Evolutionary conservation across 2,888 invertebrate genomes (phyloP), one percentile per base, ranked within the genome.

Genomic region (Idaea biselata): DNA sequence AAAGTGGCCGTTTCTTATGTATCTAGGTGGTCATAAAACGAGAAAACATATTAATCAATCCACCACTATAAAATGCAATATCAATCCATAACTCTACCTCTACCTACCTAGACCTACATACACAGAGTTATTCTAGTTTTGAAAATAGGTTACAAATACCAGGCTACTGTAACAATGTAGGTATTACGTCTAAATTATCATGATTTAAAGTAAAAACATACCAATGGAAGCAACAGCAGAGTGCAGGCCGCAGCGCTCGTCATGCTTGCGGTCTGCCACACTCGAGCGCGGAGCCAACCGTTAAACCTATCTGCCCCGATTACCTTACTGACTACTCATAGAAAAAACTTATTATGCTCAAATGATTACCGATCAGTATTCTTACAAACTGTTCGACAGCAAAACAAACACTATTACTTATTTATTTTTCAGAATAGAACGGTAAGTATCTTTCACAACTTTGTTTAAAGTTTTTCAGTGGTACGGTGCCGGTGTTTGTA

Each of bases 241-340:
- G 88, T 88, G 86, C 87, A 84, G 82, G 82, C 78, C 78, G 77
- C 77, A 82, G 86, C 88, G 86, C 88, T 83, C 92, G 92, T 92
- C 92, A 92, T 92, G 92, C 88, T 91, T 89, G 89, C 87, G 86
- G 87, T 87, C 90, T 86, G 86, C 89, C 89, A 89, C 91, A 92
- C 87, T 89, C 85, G 88, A 92, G 87, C 90, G 91, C 89, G 85
- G 90, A 88, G 79, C 86, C 90, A 86, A 92, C 92, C 92, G 92
- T 92, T 92, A 91, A 90, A 81, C 80, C 84, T 92, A 87, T 91
- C 88, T 91, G 92, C 91, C 91, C 92, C 92, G 91, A 91, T 92
- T 91, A 91, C 88, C 83, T 86, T 87, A 84, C 88, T 82, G 80
- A 80, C 78, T 79, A 79, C 79, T 81, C 83, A 74, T 75, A 77